Evolutionary conservation across 92 coral and sea anemone species (phyloP).

Genomic region (Parazoanthus atlanticus): DNA sequence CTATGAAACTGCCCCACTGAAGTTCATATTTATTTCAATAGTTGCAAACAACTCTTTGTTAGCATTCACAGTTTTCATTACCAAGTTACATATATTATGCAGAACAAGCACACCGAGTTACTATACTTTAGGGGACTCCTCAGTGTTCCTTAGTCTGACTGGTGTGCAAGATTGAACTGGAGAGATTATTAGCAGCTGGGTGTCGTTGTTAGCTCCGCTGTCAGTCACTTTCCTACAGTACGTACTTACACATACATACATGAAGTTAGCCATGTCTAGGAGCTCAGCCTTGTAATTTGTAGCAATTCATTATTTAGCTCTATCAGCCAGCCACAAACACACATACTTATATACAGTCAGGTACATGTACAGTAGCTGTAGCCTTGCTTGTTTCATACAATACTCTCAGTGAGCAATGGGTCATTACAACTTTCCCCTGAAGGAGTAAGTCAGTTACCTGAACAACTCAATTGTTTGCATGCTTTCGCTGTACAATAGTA

Average conservation of each 20-base stretch:
- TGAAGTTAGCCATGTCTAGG: background rate
- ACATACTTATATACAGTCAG: background rate
- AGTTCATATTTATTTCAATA: too few species aligned
- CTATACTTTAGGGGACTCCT: background rate
- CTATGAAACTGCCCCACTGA: too few species aligned
- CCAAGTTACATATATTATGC: background rate
- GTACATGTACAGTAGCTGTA: background rate
- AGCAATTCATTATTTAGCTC: background rate
- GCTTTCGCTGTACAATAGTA: too few species aligned
- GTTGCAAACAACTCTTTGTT: background rate
- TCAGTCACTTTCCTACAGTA: conserved; percentile 31
- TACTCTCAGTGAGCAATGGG: background rate
- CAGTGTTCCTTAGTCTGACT: conserved; percentile 12
- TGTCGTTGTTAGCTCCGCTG: conserved; percentile 9
- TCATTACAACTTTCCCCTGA: too few species aligned
- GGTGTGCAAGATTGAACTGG: conserved; percentile 24
- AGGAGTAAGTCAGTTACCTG: background rate
- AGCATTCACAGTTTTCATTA: background rate
- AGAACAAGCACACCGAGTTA: background rate
- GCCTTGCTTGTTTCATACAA: background rate
- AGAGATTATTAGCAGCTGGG: conserved; percentile 42
- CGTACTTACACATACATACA: background rate
- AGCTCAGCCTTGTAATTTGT: background rate
- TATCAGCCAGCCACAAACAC: background rate
- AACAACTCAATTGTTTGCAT: too few species aligned